Evolutionary conservation across 2,888 invertebrate species (phyloP), one percentile per base, ranked within the genome.

Genomic region (Andrena hattorfiana): DNA sequence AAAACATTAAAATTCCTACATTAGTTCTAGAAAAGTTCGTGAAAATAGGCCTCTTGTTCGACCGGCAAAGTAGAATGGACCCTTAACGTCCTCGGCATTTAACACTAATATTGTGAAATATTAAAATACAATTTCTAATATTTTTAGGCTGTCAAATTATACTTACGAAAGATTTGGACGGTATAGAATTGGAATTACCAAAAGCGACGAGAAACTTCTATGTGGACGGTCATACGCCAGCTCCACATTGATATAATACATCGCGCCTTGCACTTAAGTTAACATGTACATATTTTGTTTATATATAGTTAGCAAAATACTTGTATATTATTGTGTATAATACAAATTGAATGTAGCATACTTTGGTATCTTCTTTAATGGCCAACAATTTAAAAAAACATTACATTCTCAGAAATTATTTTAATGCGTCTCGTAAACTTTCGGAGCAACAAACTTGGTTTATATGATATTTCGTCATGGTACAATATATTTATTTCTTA

Each of bases 151-250:
- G 99, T 95, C 99, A 99, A 95, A 98, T 99, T 90, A 95, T 96
- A 81, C 94, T 99, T 66, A 97, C 96, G 0, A 98, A 98, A 94
- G 97, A 98, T 67, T 93, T 99, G 89, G 97, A 99, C 84, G 99
- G 99, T 0, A 95, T 99, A 77, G 97, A 97, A 93, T 92, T 99
- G 35, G 95, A 96, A 89, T 94, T 99, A 88, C 99, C 99, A 0
- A 95, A 96, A 93, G 98, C 98, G 64, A 99, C 99, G 1, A 96
- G 98, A 84, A 99, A 99, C 94, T 99, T 99, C 94, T 99, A 99
- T 94, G 99, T 99, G 1, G 99, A 99, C 93, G 99, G 99, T 20
- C 99, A 99, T 93, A 98, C 97, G 89, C 99, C 99, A 0, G 96
- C 98, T 89, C 98, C 99, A 1, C 99, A 99, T 94, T 99, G 95